Evolutionary conservation across 2,113 vertebrate genomes (phyloP).

Genomic region (Bos javanicus): DNA sequence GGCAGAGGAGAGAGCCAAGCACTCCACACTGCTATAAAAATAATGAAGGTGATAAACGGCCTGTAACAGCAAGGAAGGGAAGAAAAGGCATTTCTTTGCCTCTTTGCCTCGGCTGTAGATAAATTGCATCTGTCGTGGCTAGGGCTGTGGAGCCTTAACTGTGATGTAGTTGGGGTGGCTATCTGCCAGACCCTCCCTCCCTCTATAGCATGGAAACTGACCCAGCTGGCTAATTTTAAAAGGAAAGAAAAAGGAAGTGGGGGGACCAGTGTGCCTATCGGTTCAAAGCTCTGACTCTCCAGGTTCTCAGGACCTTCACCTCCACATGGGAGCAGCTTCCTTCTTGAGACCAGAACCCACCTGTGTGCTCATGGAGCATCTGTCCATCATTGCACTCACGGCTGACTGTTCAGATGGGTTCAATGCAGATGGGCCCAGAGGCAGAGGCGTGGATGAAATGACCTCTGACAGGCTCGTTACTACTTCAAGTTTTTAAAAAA

Average conservation of each 20-base stretch:
- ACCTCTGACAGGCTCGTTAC: background rate
- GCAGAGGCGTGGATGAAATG: background rate
- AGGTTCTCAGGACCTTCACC: background rate
- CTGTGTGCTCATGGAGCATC: background rate
- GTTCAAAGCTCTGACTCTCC: background rate
- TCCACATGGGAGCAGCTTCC: background rate
- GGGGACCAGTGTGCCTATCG: background rate
- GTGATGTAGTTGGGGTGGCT: slow-evolving; percentile 45
- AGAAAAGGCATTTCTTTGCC: slow-evolving; percentile 65
- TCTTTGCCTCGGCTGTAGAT: slow-evolving; percentile 66
- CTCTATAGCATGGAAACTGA: background rate
- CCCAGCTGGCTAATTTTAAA: slow-evolving; percentile 7
- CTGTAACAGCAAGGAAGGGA: slow-evolving; percentile 65
- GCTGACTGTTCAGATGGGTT: background rate
- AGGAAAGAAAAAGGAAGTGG: background rate
- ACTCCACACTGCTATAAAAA: slow-evolving; percentile 74
- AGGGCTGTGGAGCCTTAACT: slow-evolving; percentile 70
- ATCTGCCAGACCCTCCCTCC: slow-evolving; percentile 14
- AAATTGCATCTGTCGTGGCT: slow-evolving; percentile 77
- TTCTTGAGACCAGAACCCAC: background rate
- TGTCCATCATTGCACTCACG: background rate
- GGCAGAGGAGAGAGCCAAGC: background rate
- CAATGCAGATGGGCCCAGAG: background rate
- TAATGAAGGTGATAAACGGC: slow-evolving; percentile 81
- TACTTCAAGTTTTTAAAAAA: background rate